Conservation (phyloP, 2,113 vertebrate genomes). For the Meleagris gallopavo region DNA sequence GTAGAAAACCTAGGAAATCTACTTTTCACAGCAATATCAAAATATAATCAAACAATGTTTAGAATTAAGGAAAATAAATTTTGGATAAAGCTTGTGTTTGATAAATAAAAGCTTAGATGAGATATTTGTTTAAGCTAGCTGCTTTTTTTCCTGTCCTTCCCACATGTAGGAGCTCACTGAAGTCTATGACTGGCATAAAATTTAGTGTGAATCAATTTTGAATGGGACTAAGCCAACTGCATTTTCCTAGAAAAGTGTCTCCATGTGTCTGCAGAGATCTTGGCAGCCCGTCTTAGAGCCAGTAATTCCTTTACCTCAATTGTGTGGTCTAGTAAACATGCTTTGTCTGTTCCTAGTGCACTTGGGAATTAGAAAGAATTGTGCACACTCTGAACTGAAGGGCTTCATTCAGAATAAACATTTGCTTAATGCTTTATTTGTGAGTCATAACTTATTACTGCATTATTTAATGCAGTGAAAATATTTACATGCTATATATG, state of each 20-base stretch:
- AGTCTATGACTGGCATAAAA: neutral
- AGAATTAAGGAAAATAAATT: neutral
- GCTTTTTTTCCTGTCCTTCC: neutral
- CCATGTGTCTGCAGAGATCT: neutral
- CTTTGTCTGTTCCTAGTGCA: neutral
- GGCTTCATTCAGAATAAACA: neutral
- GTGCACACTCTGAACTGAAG: neutral
- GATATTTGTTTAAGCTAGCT: neutral
- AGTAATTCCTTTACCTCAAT: neutral
- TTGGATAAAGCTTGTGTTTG: neutral
- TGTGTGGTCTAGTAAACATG: neutral
- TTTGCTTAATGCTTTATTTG: conserved; percentile 15
- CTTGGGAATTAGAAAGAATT: neutral
- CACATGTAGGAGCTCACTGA: neutral
- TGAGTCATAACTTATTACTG: neutral
- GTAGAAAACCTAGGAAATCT: neutral
- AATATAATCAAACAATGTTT: neutral
- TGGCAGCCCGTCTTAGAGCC: neutral
- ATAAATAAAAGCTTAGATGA: neutral
- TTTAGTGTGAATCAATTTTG: neutral
- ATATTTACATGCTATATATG: neutral
- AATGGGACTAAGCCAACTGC: neutral
- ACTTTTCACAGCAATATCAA: neutral
- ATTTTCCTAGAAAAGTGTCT: neutral
- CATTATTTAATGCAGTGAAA: neutral